phyloP scores from a whole-genome alignment of 2,113 vertebrate genomes.

The Dipodomys stephensi region DNA sequence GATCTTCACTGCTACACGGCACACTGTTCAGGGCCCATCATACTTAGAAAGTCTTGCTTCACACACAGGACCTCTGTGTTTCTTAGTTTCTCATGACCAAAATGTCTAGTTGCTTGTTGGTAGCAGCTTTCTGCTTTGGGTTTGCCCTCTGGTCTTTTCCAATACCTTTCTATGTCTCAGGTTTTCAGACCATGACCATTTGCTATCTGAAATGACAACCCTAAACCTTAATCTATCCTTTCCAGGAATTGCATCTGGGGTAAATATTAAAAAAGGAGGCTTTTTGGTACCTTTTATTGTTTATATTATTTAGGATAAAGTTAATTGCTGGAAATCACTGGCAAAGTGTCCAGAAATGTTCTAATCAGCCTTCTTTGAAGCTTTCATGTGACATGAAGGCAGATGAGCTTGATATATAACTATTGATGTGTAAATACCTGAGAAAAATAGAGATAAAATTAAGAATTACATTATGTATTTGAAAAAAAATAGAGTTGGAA shows the following conservation, averaged over 20 bases:
- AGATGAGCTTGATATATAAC: slow-evolving; percentile 21
- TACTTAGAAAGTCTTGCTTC: background rate
- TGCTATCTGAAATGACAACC: background rate
- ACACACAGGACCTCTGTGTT: background rate
- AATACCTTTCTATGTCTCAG: background rate
- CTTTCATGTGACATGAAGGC: slow-evolving; percentile 9
- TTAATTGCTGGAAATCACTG: slow-evolving; percentile 7
- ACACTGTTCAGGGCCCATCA: background rate
- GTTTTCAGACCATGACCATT: background rate
- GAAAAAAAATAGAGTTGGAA: slow-evolving; percentile 43
- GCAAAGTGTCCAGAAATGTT: background rate
- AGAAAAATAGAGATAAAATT: slow-evolving; percentile 28
- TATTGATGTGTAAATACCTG: slow-evolving; percentile 9
- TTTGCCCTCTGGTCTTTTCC: background rate
- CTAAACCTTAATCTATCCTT: background rate
- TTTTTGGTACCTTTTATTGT: background rate
- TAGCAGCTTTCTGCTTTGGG: background rate
- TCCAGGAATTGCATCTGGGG: background rate
- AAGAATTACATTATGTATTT: background rate
- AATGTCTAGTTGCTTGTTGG: background rate
- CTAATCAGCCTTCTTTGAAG: background rate
- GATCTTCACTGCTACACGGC: background rate
- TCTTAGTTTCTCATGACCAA: background rate
- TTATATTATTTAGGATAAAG: background rate
- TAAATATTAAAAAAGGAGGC: background rate